phyloP scores from a whole-genome alignment of 2,888 invertebrate species.

The Formica aserva region DNA sequence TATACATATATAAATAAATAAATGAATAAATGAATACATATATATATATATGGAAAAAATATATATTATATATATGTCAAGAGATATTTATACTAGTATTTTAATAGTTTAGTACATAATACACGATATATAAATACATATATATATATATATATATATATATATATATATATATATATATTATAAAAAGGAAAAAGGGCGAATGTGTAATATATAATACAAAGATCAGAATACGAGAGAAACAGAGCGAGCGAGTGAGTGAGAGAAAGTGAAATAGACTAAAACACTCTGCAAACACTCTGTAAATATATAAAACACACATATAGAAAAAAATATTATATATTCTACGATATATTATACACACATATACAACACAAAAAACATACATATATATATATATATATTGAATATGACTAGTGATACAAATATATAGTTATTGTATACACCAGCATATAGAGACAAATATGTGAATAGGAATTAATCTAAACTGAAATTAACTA shows the following conservation, averaged over 20 bases:
- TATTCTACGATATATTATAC: constrained; percentile 78
- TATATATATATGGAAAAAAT: constrained; percentile 65
- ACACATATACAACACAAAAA: constrained; percentile 76
- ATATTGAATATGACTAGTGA: constrained; percentile 80
- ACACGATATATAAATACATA: constrained; percentile 70
- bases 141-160: constrained; percentile 74
- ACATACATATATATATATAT: constrained; percentile 79
- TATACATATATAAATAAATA: constrained; percentile 79
- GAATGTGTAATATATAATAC: constrained; percentile 55
- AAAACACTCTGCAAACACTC: constrained; percentile 67
- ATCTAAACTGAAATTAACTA: constrained; percentile 80
- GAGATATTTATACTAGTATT: constrained; percentile 86
- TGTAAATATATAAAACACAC: constrained; percentile 83
- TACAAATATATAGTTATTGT: constrained; percentile 81
- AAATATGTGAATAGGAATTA: constrained; percentile 84
- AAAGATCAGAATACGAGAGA: constrained; percentile 48
- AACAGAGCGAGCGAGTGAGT: constrained; percentile 55
- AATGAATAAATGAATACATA: constrained; percentile 72
- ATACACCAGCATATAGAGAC: constrained; percentile 84
- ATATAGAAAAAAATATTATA: constrained; percentile 79
- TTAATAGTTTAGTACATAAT: constrained; percentile 84
- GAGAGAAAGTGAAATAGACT: constrained; percentile 63
- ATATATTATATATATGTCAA: constrained; percentile 80
- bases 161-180: constrained; percentile 68
- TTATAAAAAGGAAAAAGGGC: constrained; percentile 55